Evolutionary conservation across 2,113 vertebrate genomes (phyloP), one percentile per base, ranked within the genome.

Genomic region (Nyctibius bracteatus): DNA sequence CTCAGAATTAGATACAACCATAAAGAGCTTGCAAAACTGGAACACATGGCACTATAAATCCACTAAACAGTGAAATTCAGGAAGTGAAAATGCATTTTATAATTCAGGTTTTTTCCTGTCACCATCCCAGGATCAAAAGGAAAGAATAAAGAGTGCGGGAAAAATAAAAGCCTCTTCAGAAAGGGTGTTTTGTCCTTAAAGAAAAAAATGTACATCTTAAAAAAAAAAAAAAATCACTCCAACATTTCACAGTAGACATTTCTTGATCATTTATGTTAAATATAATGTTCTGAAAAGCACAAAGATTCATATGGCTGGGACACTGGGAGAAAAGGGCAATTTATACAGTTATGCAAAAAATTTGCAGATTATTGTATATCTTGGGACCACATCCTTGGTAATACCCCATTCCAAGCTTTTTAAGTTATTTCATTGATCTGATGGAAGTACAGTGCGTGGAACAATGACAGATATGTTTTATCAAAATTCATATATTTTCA

Each of bases 101-200:
- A 63, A 79, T 86, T 97, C 39, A 51, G 30, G 7, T 5, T 84
- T 79, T 87, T 93, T 95, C 65, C 91, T 97, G 79, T 57, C 61
- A 92, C 62, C 27, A 91, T 95, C 87, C 85, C 94, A 96, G 71
- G 67, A 96, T 63, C 82, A 94, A 89, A 88, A 94, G 81, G 86
- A 97, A 97, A 97, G 65, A 96, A 68, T 88, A 92, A 96, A 91
- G 66, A 59, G 23, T 62, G 14, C 46, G 70, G 65, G 78, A 90
- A 97, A 93, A 71, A 97, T 51, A 95, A 97, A 98, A 97, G 27
- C 82, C 47, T 92, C 83, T 91, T 96, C 86, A 92, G 92, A 95
- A 86, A 51, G 41, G 9, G 37, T 72, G 7, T 65, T 82, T 80
- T 65, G 54, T 52, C 41, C 52, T 80, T 70, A n/a, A 92, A 91